Conservation (phyloP, 2,888 invertebrate genomes). For the Stenurella melanura region DNA sequence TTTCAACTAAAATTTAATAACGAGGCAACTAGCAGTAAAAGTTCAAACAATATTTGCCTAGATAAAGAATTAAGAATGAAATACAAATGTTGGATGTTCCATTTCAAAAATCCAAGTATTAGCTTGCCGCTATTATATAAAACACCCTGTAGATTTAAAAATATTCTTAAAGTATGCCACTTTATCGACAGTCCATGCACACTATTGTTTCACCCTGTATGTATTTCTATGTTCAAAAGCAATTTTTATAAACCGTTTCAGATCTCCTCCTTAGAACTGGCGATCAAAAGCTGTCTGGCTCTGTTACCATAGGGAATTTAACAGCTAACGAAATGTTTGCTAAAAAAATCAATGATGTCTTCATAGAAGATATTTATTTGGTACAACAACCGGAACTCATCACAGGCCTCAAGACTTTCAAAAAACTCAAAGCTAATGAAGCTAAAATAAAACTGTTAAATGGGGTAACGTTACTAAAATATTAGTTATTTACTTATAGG, state of each 20-base stretch:
- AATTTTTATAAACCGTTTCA: constrained; percentile 47
- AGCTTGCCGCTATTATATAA: too few species aligned
- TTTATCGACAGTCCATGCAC: too few species aligned
- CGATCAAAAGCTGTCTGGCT: constrained; percentile 54
- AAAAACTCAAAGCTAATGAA: constrained; percentile 53
- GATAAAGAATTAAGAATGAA: too few species aligned
- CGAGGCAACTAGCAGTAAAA: too few species aligned
- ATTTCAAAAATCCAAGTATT: too few species aligned
- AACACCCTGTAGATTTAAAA: too few species aligned
- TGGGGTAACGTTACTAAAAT: constrained; percentile 51
- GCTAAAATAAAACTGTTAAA: constrained; percentile 55
- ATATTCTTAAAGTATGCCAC: too few species aligned
- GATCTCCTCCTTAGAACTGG: constrained; percentile 58
- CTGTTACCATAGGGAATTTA: constrained; percentile 56
- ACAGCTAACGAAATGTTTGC: constrained; percentile 56
- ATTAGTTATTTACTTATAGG: background rate
- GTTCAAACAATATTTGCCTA: too few species aligned
- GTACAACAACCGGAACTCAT: constrained; percentile 56
- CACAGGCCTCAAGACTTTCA: constrained; percentile 63
- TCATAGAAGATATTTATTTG: constrained; percentile 62
- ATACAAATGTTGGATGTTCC: too few species aligned
- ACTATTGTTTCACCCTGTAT: too few species aligned
- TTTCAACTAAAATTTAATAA: too few species aligned
- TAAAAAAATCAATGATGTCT: constrained; percentile 62
- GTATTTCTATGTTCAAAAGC: too few species aligned